phyloP scores from a whole-genome alignment of 2,113 vertebrate species.

The Nettapus auritus region DNA sequence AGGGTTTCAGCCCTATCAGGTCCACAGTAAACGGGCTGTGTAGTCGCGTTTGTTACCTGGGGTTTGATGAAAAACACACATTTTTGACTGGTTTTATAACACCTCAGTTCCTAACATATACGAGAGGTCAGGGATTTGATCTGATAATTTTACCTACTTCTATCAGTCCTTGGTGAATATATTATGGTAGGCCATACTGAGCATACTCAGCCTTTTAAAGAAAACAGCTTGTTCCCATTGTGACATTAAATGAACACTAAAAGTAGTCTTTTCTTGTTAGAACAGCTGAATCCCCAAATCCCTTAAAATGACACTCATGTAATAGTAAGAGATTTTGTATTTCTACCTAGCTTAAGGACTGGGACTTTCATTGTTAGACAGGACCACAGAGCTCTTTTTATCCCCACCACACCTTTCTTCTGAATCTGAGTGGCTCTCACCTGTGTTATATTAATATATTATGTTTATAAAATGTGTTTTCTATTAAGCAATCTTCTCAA shows the following conservation, averaged over 20 bases:
- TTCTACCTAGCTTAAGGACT: neutral
- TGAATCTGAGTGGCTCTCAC: neutral
- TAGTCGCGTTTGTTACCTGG: neutral
- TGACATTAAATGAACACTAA: neutral
- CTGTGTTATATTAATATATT: neutral
- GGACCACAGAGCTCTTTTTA: accelerated
- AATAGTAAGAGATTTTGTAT: neutral
- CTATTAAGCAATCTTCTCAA: neutral
- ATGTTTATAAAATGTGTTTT: neutral
- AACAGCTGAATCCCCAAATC: neutral
- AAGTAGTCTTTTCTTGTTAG: neutral
- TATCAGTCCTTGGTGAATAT: neutral
- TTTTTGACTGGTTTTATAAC: neutral
- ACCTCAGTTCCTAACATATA: neutral
- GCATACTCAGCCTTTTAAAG: neutral
- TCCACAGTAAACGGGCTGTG: neutral
- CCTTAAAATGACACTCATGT: neutral
- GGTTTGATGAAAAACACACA: neutral
- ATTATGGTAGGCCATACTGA: neutral
- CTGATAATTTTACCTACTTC: neutral
- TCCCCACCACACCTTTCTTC: neutral
- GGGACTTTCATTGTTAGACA: neutral
- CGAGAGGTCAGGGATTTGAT: neutral
- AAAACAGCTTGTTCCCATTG: neutral
- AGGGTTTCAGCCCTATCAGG: neutral